Evolutionary conservation across 2,113 vertebrate species (phyloP).

Genomic region (Calyptomena viridis): DNA sequence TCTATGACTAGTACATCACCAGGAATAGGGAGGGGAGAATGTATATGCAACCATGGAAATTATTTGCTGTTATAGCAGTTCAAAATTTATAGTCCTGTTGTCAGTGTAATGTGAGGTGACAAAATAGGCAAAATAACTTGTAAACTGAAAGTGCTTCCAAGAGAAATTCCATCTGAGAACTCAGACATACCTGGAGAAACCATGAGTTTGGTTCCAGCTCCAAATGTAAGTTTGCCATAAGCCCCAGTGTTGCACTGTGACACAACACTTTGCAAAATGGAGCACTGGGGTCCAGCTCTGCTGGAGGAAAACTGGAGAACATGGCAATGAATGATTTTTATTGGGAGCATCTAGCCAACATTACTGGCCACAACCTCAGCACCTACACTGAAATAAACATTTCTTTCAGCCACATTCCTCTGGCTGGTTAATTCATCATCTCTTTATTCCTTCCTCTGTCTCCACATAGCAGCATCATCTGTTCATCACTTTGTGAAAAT

Average conservation of each 20-base stretch:
- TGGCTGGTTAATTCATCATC: too few relatives aligned
- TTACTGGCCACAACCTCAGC: not conserved
- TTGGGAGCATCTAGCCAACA: not conserved
- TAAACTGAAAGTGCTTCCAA: not conserved
- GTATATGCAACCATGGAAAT: not conserved
- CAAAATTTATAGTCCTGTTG: not conserved
- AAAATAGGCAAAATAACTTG: not conserved
- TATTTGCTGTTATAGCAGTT: rapidly evolving
- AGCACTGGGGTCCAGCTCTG: not conserved
- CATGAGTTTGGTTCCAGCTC: not conserved
- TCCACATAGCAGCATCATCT: not conserved
- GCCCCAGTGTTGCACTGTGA: not conserved
- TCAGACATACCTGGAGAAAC: slow-evolving; percentile 22
- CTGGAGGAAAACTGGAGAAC: not conserved
- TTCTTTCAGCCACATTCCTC: not conserved
- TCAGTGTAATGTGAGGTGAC: not conserved
- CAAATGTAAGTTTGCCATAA: not conserved
- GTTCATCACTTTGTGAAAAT: not conserved
- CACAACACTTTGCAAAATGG: not conserved
- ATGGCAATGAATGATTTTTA: not conserved
- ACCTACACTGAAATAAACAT: not conserved
- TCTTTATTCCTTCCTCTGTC: not conserved
- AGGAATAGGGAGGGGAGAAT: not conserved
- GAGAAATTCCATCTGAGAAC: not conserved
- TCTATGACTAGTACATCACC: not conserved